These are phyloP conservation scores for Willowsia nigromaculata DNA, from an alignment of 2,888 invertebrate species.

Conservation along the genomic window DNA sequence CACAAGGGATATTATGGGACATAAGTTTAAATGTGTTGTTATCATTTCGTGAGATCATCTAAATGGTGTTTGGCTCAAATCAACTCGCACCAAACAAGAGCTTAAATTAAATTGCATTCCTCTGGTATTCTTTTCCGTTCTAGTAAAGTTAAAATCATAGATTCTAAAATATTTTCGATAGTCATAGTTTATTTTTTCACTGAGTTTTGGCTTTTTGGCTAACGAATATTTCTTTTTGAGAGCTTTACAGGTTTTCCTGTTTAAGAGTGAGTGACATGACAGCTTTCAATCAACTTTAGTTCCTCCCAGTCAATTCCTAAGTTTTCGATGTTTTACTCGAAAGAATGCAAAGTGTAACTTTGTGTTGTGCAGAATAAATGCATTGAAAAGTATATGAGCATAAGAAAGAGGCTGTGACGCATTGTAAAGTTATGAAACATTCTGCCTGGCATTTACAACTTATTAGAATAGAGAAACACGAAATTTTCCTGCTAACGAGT, in stretches of 20 bases:
- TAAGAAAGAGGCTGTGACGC: background rate
- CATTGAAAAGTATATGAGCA: too few relatives aligned
- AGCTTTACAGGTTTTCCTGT: conserved; percentile 61
- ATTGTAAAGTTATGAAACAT: background rate
- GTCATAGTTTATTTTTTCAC: background rate
- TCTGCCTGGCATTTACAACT: conserved; percentile 66
- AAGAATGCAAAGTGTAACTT: conserved; percentile 21
- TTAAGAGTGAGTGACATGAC: conserved; percentile 71
- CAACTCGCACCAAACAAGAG: background rate
- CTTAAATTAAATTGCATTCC: background rate
- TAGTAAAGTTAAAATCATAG: too few relatives aligned
- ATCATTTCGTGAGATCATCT: background rate
- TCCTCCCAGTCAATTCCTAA: conserved; percentile 69
- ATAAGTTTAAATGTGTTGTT: background rate
- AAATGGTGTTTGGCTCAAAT: background rate
- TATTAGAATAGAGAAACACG: too few relatives aligned
- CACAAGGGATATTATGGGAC: too few relatives aligned
- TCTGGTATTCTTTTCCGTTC: too few relatives aligned
- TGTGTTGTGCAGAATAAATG: too few relatives aligned
- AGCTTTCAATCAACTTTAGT: conserved; percentile 70
- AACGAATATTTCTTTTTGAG: conserved; percentile 49
- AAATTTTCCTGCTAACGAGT: conserved; percentile 61
- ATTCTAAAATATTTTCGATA: too few relatives aligned
- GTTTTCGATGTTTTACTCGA: conserved; percentile 33
- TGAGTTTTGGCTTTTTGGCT: conserved; percentile 31